Percentiles rank a stretch among this genome's conserved stretches.
Conservation (phyloP, 1,140 invertebrate species). For the Akabosia matsudoensis region DNA sequence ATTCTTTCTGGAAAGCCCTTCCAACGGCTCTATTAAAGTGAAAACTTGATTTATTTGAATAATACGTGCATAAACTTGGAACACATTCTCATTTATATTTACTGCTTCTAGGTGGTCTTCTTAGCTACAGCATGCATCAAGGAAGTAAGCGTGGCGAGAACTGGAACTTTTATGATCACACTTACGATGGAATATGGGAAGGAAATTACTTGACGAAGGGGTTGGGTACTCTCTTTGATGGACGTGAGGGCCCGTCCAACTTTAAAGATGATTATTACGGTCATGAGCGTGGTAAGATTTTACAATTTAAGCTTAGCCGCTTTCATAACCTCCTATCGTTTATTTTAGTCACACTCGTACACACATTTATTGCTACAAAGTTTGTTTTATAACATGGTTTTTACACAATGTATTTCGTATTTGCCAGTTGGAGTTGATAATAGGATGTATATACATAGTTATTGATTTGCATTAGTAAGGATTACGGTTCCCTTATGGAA, state of each 20-base stretch:
- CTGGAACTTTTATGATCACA: conserved; percentile 81
- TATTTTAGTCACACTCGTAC: no score
- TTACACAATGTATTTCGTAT: no score
- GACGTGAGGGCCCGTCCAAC: conserved; percentile 64
- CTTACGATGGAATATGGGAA: conserved; percentile 83
- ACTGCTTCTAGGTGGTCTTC: conserved; percentile 66
- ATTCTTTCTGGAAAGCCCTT: no score
- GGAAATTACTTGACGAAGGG: conserved; percentile 65
- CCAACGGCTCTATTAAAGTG: no score
- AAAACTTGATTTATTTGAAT: no score
- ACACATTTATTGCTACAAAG: background rate
- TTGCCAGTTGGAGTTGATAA: no score
- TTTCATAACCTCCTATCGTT: background rate
- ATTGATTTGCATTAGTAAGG: no score
- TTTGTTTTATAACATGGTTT: no score
- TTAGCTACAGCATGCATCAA: conserved; percentile 77
- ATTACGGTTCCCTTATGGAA: no score
- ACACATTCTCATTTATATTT: conserved; percentile 45
- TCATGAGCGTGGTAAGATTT: conserved; percentile 54
- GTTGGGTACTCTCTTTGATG: conserved; percentile 79
- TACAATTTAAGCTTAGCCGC: background rate
- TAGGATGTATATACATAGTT: no score
- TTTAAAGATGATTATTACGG: conserved; percentile 65
- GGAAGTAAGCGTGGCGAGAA: conserved; percentile 66
- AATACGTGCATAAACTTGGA: no score